Conservation (phyloP, 2,113 vertebrate species). For the Gallinago paraguaiae region DNA sequence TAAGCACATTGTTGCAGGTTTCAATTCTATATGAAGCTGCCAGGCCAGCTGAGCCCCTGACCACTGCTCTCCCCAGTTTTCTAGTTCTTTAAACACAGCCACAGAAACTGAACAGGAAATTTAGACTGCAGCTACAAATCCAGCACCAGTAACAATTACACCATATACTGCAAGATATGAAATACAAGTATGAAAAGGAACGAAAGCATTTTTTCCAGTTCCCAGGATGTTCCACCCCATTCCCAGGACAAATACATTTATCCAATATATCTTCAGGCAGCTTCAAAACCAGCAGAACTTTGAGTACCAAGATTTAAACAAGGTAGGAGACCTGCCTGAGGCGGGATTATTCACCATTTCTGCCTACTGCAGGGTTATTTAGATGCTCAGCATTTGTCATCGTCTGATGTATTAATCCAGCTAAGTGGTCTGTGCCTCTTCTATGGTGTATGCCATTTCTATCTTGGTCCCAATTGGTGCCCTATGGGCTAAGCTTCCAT, state of each 20-base stretch:
- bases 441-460: not conserved
- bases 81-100: not conserved
- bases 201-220: not conserved
- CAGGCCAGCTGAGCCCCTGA: not conserved
- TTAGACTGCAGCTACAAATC: not conserved
- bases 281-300: not conserved
- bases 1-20: not conserved
- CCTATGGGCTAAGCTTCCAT: not conserved
- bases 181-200: not conserved
- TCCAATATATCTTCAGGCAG: rapidly evolving
- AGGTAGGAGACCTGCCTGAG: not conserved
- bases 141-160: not conserved
- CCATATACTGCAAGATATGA: too few species aligned
- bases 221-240: not conserved
- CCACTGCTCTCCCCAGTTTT: rapidly evolving
- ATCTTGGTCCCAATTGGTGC: rapidly evolving
- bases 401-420: rapidly evolving
- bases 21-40: not conserved
- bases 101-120: not conserved
- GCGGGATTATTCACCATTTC: not conserved
- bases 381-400: not conserved
- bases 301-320: not conserved
- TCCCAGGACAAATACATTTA: not conserved
- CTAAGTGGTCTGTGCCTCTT: not conserved
- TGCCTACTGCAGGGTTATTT: not conserved